A percentile compares a stretch with the other conserved stretches of the same genome.
phyloP scores from a whole-genome alignment of 2,113 vertebrate species.

The Notarius quadriscutis region DNA sequence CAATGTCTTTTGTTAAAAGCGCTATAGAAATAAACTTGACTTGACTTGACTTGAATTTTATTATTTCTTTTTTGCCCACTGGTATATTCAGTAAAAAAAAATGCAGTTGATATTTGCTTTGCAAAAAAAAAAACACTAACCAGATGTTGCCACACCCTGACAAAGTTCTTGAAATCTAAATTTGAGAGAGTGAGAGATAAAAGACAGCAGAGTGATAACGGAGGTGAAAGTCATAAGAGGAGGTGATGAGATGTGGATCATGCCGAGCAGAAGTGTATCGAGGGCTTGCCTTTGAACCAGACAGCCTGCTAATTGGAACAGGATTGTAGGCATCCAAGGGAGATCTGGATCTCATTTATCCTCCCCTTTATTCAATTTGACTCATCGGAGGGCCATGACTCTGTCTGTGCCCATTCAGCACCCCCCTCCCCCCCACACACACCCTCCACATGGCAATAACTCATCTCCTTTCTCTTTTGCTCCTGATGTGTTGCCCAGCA shows the following conservation, averaged over 20 bases:
- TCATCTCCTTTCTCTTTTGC: slow-evolving; percentile 74
- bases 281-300: slow-evolving; percentile 72
- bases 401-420: slow-evolving; percentile 4
- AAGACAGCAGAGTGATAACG: slow-evolving; percentile 60
- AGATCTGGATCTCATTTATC: slow-evolving; percentile 75
- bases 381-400: slow-evolving; percentile 57
- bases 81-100: background rate
- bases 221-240: slow-evolving; percentile 62
- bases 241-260: slow-evolving; percentile 68
- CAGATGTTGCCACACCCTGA: background rate
- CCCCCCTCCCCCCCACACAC: background rate
- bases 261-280: slow-evolving; percentile 61
- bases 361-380: slow-evolving; percentile 71
- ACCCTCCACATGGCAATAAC: slow-evolving; percentile 67
- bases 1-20: too few relatives aligned
- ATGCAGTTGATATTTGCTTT: background rate
- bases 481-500: slow-evolving; percentile 77
- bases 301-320: slow-evolving; percentile 76
- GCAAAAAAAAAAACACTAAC: background rate
- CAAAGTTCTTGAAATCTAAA: background rate
- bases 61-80: background rate
- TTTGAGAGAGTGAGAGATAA: slow-evolving; percentile 25
- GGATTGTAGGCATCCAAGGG: slow-evolving; percentile 61
- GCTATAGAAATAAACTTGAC: too few relatives aligned
- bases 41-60: too few relatives aligned